Percentiles rank a stretch among this genome's conserved stretches.
phyloP scores from a whole-genome alignment of 2,888 invertebrate species.

The Heliconius cydno region DNA sequence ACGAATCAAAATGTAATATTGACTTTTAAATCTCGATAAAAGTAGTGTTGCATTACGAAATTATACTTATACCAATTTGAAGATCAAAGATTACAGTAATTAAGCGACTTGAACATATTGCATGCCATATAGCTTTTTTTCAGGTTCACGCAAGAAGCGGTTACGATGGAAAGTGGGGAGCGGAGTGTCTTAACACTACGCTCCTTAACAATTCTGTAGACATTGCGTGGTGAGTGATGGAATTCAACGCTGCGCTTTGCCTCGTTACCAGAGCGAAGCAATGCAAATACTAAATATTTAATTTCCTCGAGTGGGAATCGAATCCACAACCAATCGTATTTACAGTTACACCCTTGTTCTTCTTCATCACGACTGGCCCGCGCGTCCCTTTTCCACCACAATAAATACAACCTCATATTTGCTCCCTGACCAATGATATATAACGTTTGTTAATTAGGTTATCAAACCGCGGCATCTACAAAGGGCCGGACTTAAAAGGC shows the following conservation, averaged over 20 bases:
- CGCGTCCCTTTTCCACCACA: conserved; percentile 46
- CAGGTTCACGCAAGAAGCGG: too few species aligned
- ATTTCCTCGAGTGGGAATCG: too few species aligned
- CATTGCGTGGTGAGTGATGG: too few species aligned
- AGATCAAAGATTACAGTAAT: conserved; percentile 67
- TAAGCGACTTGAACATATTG: conserved; percentile 57
- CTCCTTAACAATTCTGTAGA: too few species aligned
- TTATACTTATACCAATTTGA: conserved; percentile 64
- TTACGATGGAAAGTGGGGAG: too few species aligned
- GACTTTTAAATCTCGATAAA: conserved; percentile 22
- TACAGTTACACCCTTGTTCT: too few species aligned
- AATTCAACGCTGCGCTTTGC: too few species aligned
- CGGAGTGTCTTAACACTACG: too few species aligned
- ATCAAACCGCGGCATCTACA: conserved; percentile 79
- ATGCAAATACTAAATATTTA: too few species aligned
- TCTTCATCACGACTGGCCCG: too few species aligned
- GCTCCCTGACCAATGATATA: conserved; percentile 72
- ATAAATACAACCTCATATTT: conserved; percentile 75
- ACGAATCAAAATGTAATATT: conserved; percentile 11
- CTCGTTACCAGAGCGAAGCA: too few species aligned
- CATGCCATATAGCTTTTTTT: conserved; percentile 46
- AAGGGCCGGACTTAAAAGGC: conserved; percentile 73
- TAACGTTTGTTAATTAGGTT: conserved; percentile 82
- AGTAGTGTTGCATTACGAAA: conserved; percentile 49
- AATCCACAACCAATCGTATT: too few species aligned